phyloP scores from a whole-genome alignment of 2,888 invertebrate genomes.

The Lomographa bimaculata region DNA sequence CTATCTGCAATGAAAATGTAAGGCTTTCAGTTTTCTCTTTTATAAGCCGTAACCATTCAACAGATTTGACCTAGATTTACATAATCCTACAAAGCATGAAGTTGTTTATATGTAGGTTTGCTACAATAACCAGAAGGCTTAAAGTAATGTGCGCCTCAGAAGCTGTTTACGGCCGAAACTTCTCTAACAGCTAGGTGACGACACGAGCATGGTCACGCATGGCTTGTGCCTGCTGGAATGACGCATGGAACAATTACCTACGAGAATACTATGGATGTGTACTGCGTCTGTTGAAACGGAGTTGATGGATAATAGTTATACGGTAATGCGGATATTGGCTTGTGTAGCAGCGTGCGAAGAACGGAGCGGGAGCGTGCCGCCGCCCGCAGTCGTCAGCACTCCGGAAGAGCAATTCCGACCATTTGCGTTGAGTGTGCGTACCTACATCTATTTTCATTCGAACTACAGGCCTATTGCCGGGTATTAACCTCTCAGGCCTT shows the following conservation, averaged over 20 bases:
- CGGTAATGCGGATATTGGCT: conserved; percentile 25
- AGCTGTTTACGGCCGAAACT: too few relatives aligned
- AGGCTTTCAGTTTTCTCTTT: too few relatives aligned
- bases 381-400: conserved; percentile 23
- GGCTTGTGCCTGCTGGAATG: neutral
- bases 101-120: too few relatives aligned
- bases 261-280: conserved; percentile 10
- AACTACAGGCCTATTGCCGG: conserved; percentile 35
- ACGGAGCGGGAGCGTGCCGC: conserved; percentile 15
- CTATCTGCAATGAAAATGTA: too few relatives aligned
- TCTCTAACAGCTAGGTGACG: too few relatives aligned
- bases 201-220: neutral
- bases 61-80: too few relatives aligned
- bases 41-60: too few relatives aligned
- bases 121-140: too few relatives aligned
- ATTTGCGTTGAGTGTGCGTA: conserved; percentile 53
- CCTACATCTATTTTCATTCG: conserved; percentile 46
- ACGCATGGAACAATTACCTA: conserved; percentile 2
- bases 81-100: too few relatives aligned
- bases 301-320: conserved; percentile 26
- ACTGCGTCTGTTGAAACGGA: conserved; percentile 9
- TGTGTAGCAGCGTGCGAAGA: conserved; percentile 23
- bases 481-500: conserved; percentile 40
- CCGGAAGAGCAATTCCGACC: conserved; percentile 63
- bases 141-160: too few relatives aligned